Evolutionary conservation across 2,113 vertebrate genomes (phyloP).

Genomic region (Oreochromis niloticus): DNA sequence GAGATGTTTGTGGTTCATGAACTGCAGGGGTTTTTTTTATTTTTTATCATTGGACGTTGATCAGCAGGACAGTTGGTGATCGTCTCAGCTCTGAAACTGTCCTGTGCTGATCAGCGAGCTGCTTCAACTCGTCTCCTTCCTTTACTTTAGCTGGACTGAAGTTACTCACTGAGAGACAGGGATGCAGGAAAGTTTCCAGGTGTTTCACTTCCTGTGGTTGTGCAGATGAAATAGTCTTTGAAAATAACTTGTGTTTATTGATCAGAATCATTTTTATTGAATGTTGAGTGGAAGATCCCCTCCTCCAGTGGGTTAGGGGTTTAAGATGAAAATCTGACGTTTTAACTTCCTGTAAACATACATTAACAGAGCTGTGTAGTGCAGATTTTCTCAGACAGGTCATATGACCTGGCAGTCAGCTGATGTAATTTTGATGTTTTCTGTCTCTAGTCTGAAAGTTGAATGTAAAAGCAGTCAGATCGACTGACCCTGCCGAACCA

Average conservation of each 20-base stretch:
- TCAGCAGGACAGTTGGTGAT: neutral
- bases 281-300: neutral
- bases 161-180: neutral
- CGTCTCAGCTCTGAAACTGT: neutral
- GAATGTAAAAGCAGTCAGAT: neutral
- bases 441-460: neutral
- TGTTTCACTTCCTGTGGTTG: neutral
- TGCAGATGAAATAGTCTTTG: neutral
- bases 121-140: neutral
- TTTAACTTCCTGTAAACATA: neutral
- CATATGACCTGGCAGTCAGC: neutral
- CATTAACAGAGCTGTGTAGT: neutral
- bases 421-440: neutral
- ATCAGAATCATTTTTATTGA: neutral
- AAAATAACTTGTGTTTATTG: neutral
- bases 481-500: neutral
- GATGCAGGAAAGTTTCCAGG: neutral
- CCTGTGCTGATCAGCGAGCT: neutral
- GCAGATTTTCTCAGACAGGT: neutral
- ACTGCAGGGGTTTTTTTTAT: rapidly evolving
- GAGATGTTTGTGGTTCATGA: neutral
- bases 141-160: neutral
- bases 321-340: neutral
- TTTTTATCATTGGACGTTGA: neutral
- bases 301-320: neutral